phyloP scores from a whole-genome alignment of 2,888 invertebrate species.

The Limnephilus marmoratus region DNA sequence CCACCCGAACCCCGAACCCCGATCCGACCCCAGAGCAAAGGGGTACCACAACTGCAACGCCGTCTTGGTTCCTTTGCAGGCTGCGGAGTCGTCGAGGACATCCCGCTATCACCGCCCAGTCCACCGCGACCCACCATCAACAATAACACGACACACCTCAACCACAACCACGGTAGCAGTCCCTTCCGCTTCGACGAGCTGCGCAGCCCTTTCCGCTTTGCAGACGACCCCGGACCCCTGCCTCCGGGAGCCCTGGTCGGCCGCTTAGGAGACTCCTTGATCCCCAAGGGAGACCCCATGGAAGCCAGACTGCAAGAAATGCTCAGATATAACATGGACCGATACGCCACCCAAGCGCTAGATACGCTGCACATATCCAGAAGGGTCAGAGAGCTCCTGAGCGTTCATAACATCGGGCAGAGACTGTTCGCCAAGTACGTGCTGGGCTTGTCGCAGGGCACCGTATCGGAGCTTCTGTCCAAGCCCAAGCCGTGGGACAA shows the following conservation, averaged over 20 bases:
- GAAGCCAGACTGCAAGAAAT: constrained; percentile 95
- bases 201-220: constrained; percentile 88
- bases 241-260: constrained; percentile 90
- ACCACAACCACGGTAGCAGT: constrained; percentile 77
- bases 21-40: constrained; percentile 32
- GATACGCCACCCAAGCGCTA: constrained; percentile 94
- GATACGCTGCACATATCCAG: constrained; percentile 97
- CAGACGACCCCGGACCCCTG: constrained; percentile 86
- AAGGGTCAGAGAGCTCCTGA: constrained; percentile 93
- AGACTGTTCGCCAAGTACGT: constrained; percentile 99
- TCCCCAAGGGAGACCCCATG: constrained; percentile 96
- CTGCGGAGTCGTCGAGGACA: constrained; percentile 69
- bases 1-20: constrained; percentile 36
- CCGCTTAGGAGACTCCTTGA: constrained; percentile 91
- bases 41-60: constrained; percentile 53
- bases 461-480: constrained; percentile 97
- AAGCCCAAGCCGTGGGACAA: constrained; percentile 99
- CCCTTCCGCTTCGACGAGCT: constrained; percentile 91
- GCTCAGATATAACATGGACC: constrained; percentile 96
- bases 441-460: constrained; percentile 97
- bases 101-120: constrained; percentile 70
- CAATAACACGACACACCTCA: constrained; percentile 78
- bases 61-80: constrained; percentile 71
- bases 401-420: constrained; percentile 99
- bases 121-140: constrained; percentile 74